Base-by-base conservation (phyloP, 2,888 invertebrate genomes). In the Phaedon cochleariae region DNA sequence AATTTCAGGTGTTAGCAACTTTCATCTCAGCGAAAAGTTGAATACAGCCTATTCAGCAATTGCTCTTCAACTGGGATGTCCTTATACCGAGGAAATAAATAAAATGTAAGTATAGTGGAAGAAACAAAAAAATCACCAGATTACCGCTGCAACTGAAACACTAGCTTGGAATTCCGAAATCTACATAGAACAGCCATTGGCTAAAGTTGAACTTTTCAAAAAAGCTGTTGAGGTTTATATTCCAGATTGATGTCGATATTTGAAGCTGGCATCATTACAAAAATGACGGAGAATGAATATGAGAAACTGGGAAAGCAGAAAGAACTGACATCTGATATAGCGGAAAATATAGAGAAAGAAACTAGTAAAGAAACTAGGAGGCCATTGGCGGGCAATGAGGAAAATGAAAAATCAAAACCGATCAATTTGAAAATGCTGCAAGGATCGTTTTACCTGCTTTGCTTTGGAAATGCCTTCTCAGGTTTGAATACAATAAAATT, bases 1-100 rank as follows among this genome's bases (percentile, higher is more conserved):
- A n/a, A 7, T 59, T 22, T 18, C 79, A 90, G 90, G 90, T 9
- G 84, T 88, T 0, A 86, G 87, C 73, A 87, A 90, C 81, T 90
- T 92, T 80, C 92, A 92, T 82, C 81, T 92, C 55, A 92, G 92
- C 74, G 91, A 92, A 77, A 92, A 92, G 80, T 83, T 92, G 9
- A 91, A 91, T 73, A 92, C 92, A 0, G 87, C 92, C 46, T 92
- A 92, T 79, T 92, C 92, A 0, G 92, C 92, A 0, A 90, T 92
- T 46, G 92, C 92, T 0, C 84, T 92, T 60, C 92, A 92, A 84
- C 86, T 90, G 54, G 92, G 92, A 12, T 92, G 92, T 75, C 92
- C 92, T 1, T 92, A 89, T 77, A 84, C 91, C 41, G 90, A 91
- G 75, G 90, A 90, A 69, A 87, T 92, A 61, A 92, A 92, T 79